Base-by-base conservation (phyloP, 1,140 invertebrate species). In the Diploscapter pachys region DNA sequence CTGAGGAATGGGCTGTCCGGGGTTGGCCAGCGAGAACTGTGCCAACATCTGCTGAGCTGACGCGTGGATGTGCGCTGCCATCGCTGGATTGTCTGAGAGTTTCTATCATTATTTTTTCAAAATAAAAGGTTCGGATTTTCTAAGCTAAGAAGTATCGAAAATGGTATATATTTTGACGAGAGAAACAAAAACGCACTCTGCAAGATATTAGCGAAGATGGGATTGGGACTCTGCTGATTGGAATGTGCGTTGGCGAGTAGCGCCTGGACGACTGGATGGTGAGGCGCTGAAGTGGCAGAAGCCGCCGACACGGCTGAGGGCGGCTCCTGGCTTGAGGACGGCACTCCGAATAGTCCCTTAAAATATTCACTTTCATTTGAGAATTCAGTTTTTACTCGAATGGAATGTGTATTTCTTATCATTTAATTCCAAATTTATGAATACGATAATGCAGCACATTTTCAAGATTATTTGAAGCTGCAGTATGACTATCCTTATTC, bases 331-430 rank as follows among this genome's bases (percentile, higher is more conserved):
- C 5, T 31, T 13, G 51, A 50, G 31, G 8, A 67, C 5, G 13
- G 65, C 5, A 69, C 65, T 72, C 8, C 49, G 11, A 8, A 70
- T 50, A 48, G 57, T n/a, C 31, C 50, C 71, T 11, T 72, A 72
- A 72, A 50, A 71, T 62, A 71, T 2, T 52, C 8, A 3, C 56
- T 52, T 52, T 49, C 4, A 59, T 48, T 48, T 11, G 11, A 2
- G 57, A 63, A 71, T 31, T 63, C 8, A 67, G 51, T 65, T 65
- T 2, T 9, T 52, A 68, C 66, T 68, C 52, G 5, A 68, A 53
- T 48, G 53, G 66, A 52, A 68, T 68, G 66, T 31, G 31, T 31
- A 31, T 31, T 31, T 31, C 31, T 31, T 31, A 31, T 31, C 31
- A 1, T 31, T 31, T 31, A 31, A 31, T 31, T 31, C 31, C 31